These are phyloP conservation scores for Gymnothorax reevesii DNA, from an alignment of 2,797 vertebrate genomes.

Conservation along the genomic window DNA sequence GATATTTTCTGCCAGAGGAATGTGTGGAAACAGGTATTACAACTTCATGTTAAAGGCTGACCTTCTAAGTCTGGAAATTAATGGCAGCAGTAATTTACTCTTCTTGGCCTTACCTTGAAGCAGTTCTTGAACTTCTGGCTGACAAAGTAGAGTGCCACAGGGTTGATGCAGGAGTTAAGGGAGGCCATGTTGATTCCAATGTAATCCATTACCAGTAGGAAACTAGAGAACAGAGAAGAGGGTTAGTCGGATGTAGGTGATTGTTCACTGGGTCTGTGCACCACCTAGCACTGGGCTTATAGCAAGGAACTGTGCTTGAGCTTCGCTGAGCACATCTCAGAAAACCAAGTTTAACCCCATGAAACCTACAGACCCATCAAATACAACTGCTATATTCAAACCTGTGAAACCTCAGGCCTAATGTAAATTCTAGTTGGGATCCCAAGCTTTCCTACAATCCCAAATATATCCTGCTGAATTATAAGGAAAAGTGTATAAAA, in stretches of 20 bases:
- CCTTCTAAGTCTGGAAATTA: neutral
- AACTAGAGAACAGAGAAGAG: slow-evolving; percentile 60
- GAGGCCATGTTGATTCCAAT: slow-evolving; percentile 92
- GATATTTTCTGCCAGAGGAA: neutral
- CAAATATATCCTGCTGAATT: too few relatives aligned
- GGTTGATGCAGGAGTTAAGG: slow-evolving; percentile 89
- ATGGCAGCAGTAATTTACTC: neutral
- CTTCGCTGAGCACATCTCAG: too few relatives aligned
- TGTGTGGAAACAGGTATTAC: neutral
- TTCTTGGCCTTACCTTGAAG: slow-evolving; percentile 75
- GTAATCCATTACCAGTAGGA: slow-evolving; percentile 89
- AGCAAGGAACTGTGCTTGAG: neutral
- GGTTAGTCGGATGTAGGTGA: neutral
- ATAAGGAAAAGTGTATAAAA: too few relatives aligned
- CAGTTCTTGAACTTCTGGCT: slow-evolving; percentile 91
- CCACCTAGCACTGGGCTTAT: neutral
- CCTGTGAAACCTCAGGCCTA: too few relatives aligned
- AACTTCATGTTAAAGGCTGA: neutral
- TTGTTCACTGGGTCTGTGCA: neutral
- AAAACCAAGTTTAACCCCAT: too few relatives aligned
- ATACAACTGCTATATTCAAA: too few relatives aligned
- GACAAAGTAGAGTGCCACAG: slow-evolving; percentile 87
- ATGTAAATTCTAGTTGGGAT: too few relatives aligned
- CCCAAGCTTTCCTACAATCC: too few relatives aligned
- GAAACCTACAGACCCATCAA: too few relatives aligned